Evolutionary conservation across 1,140 invertebrate genomes (phyloP), one percentile per base, ranked within the genome.

Genomic region (Ceratina japonica): DNA sequence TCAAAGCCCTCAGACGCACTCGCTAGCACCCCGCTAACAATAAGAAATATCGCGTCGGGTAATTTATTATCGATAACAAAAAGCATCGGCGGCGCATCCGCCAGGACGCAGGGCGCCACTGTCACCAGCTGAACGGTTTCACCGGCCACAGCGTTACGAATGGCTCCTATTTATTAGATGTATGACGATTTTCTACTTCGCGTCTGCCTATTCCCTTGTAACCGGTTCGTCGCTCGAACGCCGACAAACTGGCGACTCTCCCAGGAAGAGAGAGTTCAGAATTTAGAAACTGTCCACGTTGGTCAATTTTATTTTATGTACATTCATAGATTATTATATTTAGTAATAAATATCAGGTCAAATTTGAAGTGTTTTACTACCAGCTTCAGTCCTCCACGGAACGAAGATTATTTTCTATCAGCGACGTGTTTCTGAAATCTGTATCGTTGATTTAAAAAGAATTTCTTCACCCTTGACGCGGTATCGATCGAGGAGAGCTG

Each of bases 11-110:
- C 90, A 90, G 86, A 85, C 87, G 84, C 90, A 91, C 88, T 91
- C 89, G 87, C 85, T 76, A 86, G 87, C 87, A 82, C 83, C 88
- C 89, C 83, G 85, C 88, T 85, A 89, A 90, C 89, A 91, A 91
- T 91, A 91, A 91, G 90, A 91, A 91, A 90, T 91, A 91, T 91
- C 86, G 86, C 89, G 86, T 90, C 90, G 87, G 90, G 89, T 91
- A 91, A 91, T 91, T 91, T 91, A 91, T 91, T 90, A 91, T 89
- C 87, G 83, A 90, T 90, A 83, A 78, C 88, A 91, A 91, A 91
- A 91, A 91, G 83, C 82, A n/a, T 49, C 56, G 73, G 75, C 86
- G 51, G 80, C 87, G 72, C 81, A 90, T 88, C 86, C 87, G 86
- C 84, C 82, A 71, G 83, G 77, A 77, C 49, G 63, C 59, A 56